Evolutionary conservation across 2,113 vertebrate species (phyloP).

Genomic region (Gasterosteus aculeatus): DNA sequence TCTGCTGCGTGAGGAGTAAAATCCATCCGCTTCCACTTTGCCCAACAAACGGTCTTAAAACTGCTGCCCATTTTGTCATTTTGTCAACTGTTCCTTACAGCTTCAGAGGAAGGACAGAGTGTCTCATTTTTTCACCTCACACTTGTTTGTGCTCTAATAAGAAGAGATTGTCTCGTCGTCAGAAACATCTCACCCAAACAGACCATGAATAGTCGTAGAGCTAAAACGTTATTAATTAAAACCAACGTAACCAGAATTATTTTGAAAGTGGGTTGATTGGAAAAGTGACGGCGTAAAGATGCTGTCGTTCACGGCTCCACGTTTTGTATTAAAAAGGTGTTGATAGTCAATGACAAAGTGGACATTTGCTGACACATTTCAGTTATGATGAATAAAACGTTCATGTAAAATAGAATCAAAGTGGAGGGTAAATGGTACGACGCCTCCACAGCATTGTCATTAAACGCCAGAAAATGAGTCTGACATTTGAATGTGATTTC

Average conservation of each 20-base stretch:
- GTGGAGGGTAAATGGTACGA: constrained; percentile 18
- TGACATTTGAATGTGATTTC: constrained; percentile 55
- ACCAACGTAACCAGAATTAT: background rate
- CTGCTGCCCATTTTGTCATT: no score
- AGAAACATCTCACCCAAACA: background rate
- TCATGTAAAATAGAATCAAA: background rate
- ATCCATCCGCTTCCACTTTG: background rate
- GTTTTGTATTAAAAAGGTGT: background rate
- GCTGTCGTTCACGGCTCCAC: background rate
- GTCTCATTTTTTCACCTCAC: no score
- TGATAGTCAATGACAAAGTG: background rate
- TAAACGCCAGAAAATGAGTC: constrained; percentile 51
- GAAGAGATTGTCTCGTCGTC: no score
- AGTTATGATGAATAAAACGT: constrained; percentile 33
- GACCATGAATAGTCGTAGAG: background rate
- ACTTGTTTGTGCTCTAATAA: no score
- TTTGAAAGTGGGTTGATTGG: background rate
- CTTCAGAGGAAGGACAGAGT: no score
- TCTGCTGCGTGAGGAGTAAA: background rate
- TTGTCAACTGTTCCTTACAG: no score
- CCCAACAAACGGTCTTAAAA: background rate
- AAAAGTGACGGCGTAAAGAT: background rate
- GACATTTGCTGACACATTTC: constrained; percentile 17
- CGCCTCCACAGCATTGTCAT: background rate
- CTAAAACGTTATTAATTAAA: constrained; percentile 3